phyloP scores from a whole-genome alignment of 1,140 invertebrate species.

The Megalonaias nervosa region DNA sequence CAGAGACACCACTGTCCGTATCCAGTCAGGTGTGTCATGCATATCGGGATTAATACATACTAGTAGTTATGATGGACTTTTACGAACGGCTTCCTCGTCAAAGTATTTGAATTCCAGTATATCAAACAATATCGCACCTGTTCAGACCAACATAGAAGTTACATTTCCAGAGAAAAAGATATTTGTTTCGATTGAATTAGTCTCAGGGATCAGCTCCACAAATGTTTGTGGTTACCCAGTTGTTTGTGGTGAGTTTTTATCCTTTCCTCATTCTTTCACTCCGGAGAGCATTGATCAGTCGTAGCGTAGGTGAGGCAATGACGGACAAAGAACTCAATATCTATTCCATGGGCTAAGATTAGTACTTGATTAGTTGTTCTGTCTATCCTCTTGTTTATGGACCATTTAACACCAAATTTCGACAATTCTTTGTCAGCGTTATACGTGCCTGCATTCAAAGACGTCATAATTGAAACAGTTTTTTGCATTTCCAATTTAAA shows the following conservation, averaged over 20 bases:
- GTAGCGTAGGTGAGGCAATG: constrained; percentile 8
- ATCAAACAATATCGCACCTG: background rate
- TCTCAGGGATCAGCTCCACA: background rate
- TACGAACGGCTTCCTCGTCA: background rate
- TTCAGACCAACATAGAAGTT: background rate
- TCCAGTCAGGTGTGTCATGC: background rate
- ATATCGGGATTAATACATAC: background rate
- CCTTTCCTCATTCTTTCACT: constrained; percentile 9
- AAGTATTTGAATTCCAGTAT: background rate
- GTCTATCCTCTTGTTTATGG: constrained; percentile 46
- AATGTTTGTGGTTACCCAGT: constrained; percentile 24
- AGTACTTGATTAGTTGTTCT: constrained; percentile 44
- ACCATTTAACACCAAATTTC: constrained; percentile 46
- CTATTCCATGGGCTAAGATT: constrained; percentile 43
- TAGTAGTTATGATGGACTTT: background rate
- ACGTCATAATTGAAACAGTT: no score
- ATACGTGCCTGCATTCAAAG: constrained; percentile 5
- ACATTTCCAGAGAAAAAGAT: background rate
- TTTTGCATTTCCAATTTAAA: no score
- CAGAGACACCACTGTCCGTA: no score
- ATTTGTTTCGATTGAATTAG: background rate
- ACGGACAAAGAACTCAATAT: constrained; percentile 29
- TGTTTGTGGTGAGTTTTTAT: constrained; percentile 29
- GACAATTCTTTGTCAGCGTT: constrained; percentile 5
- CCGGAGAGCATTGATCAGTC: constrained; percentile 1